Conservation (phyloP, 1,140 invertebrate species). For the Drosophila lacteicornis region DNA sequence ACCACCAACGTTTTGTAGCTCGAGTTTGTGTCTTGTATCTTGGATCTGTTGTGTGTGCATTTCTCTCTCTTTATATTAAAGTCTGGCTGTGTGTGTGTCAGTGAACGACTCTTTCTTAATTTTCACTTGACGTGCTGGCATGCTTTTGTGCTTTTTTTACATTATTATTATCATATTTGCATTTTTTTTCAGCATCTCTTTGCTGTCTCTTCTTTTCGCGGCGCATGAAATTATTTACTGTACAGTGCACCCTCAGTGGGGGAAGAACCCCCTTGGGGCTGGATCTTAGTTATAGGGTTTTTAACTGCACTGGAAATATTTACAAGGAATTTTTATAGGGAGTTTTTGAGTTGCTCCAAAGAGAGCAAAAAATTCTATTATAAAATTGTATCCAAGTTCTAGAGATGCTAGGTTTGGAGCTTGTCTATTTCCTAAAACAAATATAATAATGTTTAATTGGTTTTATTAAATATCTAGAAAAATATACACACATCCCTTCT, state of each 20-base stretch:
- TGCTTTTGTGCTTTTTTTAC: constrained; percentile 64
- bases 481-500: not conserved
- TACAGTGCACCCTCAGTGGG: constrained; percentile 35
- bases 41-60: constrained; percentile 19
- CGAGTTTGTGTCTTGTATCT: not conserved
- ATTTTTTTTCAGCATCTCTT: constrained; percentile 48
- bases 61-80: constrained; percentile 9
- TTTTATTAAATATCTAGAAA: too few species aligned
- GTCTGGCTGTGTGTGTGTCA: constrained; percentile 1
- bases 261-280: constrained; percentile 22
- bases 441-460: too few species aligned
- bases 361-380: too few species aligned
- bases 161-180: constrained; percentile 82
- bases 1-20: constrained; percentile 18
- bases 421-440: too few species aligned
- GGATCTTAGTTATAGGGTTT: constrained; percentile 17
- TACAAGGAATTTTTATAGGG: not conserved
- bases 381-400: too few species aligned
- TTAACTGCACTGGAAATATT: not conserved
- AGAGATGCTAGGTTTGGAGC: too few species aligned
- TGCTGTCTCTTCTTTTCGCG: constrained; percentile 20
- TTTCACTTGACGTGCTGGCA: constrained; percentile 78
- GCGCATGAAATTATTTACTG: constrained; percentile 36
- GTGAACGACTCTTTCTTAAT: constrained; percentile 67
- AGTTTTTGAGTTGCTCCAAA: too few species aligned